phyloP scores from a whole-genome alignment of 2,888 invertebrate genomes.

The Platerodrilus igneus region DNA sequence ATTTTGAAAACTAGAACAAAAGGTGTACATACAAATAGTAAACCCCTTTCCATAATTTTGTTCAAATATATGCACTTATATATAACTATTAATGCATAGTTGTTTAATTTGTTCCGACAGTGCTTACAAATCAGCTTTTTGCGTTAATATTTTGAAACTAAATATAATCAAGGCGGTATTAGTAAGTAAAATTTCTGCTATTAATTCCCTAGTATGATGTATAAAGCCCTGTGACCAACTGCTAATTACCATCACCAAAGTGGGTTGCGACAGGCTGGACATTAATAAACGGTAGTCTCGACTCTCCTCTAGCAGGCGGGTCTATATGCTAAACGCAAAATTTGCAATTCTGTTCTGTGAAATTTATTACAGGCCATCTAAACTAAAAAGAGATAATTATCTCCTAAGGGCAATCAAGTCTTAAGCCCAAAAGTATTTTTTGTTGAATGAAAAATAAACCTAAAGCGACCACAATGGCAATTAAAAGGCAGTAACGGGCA shows the following conservation, averaged over 20 bases:
- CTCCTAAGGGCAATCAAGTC: slow-evolving; percentile 14
- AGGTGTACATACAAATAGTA: too few species aligned
- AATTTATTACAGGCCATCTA: slow-evolving; percentile 21
- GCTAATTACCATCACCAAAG: slow-evolving; percentile 31
- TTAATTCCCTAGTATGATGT: slow-evolving; percentile 24
- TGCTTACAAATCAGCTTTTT: too few species aligned
- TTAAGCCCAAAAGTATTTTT: slow-evolving; percentile 2
- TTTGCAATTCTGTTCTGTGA: slow-evolving; percentile 21
- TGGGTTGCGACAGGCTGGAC: slow-evolving; percentile 31
- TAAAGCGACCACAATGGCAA: too few species aligned
- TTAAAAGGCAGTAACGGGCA: too few species aligned
- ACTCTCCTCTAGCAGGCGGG: slow-evolving; percentile 19
- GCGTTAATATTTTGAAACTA: too few species aligned
- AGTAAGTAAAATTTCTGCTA: slow-evolving; percentile 19
- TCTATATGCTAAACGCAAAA: slow-evolving; percentile 24
- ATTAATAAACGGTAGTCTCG: slow-evolving; percentile 30
- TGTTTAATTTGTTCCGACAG: too few species aligned
- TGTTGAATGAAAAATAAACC: too few species aligned
- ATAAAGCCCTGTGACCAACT: slow-evolving; percentile 26
- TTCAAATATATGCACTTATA: too few species aligned
- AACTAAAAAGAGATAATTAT: slow-evolving; percentile 24
- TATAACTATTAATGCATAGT: too few species aligned
- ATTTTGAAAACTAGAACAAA: too few species aligned
- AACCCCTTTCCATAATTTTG: too few species aligned
- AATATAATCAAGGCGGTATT: slow-evolving; percentile 21